Conservation (phyloP, 2,797 vertebrate genomes). For the Rhincodon typus region DNA sequence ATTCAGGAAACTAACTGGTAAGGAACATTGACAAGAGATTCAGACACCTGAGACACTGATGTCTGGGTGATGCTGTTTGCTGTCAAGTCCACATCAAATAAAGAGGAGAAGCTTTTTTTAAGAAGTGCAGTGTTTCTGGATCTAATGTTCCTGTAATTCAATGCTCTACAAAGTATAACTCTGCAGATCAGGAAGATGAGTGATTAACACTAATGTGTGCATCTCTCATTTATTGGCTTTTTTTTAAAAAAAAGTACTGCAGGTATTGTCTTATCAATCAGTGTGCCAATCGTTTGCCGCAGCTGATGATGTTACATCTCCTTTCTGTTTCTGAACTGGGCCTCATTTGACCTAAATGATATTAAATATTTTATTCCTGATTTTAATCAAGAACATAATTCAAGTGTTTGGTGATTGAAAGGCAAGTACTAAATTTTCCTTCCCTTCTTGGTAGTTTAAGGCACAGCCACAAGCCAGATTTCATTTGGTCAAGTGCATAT, state of each 20-base stretch:
- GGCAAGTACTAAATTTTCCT: not conserved
- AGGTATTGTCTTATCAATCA: not conserved
- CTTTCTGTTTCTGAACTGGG: not conserved
- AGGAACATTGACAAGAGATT: not conserved
- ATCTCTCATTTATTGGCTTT: not conserved
- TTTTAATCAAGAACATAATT: not conserved
- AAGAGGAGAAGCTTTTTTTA: not conserved
- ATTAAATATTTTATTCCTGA: not conserved
- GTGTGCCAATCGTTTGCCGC: not conserved
- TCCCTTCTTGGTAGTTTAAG: not conserved
- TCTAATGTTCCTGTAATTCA: not conserved
- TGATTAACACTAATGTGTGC: not conserved
- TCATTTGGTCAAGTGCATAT: not conserved
- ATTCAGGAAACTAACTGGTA: not conserved
- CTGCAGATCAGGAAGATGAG: not conserved
- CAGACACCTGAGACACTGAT: not conserved
- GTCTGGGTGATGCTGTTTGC: not conserved
- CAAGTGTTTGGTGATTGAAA: not conserved
- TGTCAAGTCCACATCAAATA: not conserved
- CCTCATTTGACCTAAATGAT: not conserved
- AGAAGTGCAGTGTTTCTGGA: not conserved
- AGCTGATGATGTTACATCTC: not conserved
- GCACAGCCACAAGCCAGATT: not conserved
- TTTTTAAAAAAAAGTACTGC: not conserved
- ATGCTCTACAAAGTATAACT: not conserved